Conservation (phyloP, 2,113 vertebrate genomes). For the Sinocyclocheilus grahami region DNA sequence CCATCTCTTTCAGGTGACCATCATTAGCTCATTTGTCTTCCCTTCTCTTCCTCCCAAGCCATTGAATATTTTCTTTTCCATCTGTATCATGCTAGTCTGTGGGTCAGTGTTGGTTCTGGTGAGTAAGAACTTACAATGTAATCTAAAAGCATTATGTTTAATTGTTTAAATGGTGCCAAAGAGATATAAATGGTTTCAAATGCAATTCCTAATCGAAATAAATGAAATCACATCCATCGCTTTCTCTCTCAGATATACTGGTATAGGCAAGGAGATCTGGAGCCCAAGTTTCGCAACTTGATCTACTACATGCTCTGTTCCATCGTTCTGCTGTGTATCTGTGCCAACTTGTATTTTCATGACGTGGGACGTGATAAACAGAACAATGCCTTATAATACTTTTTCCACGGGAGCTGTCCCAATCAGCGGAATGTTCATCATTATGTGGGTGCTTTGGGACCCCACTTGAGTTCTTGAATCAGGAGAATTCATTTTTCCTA, state of each 20-base stretch:
- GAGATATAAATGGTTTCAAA: too few relatives aligned
- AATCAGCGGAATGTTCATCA: neutral
- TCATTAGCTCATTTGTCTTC: slow-evolving; percentile 77
- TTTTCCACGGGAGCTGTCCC: neutral
- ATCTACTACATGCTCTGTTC: slow-evolving; percentile 96
- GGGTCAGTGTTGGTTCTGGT: slow-evolving; percentile 77
- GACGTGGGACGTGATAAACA: slow-evolving; percentile 82
- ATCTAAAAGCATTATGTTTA: neutral
- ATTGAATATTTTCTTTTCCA: slow-evolving; percentile 78
- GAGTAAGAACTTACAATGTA: slow-evolving; percentile 30
- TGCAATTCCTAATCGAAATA: neutral
- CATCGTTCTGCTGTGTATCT: slow-evolving; percentile 94
- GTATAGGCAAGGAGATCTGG: slow-evolving; percentile 98
- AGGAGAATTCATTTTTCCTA: slow-evolving; percentile 12
- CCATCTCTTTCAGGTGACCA: slow-evolving; percentile 68
- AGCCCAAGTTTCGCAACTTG: slow-evolving; percentile 95
- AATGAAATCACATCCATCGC: neutral
- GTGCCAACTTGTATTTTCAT: slow-evolving; percentile 99
- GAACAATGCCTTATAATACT: slow-evolving; percentile 53
- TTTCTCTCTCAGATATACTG: slow-evolving; percentile 84
- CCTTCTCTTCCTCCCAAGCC: slow-evolving; percentile 76
- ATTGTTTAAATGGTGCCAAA: neutral
- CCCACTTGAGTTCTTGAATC: slow-evolving; percentile 11
- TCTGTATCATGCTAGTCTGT: slow-evolving; percentile 77
- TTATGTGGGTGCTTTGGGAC: slow-evolving; percentile 24